phyloP scores from a whole-genome alignment of 2,113 vertebrate species.

The Etheostoma cragini region DNA sequence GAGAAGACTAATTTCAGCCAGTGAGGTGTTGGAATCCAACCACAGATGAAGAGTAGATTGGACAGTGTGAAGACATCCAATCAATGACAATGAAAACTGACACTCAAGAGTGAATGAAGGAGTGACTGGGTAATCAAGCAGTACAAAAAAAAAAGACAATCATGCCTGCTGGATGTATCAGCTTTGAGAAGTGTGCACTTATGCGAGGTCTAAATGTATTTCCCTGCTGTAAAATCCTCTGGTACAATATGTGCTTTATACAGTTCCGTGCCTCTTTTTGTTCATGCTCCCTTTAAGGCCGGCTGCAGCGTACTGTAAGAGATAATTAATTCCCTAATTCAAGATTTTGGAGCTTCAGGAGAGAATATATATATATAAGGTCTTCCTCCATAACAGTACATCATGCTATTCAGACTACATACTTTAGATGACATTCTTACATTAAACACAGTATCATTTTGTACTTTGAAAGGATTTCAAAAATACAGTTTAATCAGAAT shows the following conservation, averaged over 20 bases:
- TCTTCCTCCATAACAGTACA: constrained; percentile 47
- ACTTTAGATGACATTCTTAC: constrained; percentile 13
- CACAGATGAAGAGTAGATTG: constrained; percentile 45
- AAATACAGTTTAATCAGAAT: background rate
- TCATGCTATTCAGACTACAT: constrained; percentile 26
- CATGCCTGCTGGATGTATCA: constrained; percentile 10
- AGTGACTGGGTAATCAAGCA: constrained; percentile 27
- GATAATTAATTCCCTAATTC: constrained; percentile 71
- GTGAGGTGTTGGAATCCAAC: constrained; percentile 28
- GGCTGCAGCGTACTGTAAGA: constrained; percentile 41
- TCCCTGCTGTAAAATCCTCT: constrained; percentile 23
- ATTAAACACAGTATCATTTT: background rate
- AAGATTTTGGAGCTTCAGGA: constrained; percentile 61
- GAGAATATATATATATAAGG: constrained; percentile 46
- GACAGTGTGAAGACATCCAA: constrained; percentile 44
- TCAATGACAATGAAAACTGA: constrained; percentile 28
- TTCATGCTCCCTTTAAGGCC: constrained; percentile 44
- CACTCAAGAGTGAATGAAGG: constrained; percentile 2
- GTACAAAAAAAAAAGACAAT: constrained; percentile 30
- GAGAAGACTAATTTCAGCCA: constrained; percentile 25
- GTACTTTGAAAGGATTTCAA: background rate
- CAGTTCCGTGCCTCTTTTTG: constrained; percentile 39
- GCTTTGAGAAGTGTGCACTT: constrained; percentile 22
- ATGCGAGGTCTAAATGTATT: constrained; percentile 18
- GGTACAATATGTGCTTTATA: constrained; percentile 41